A percentile compares a stretch with the other conserved stretches of the same genome.
phyloP scores from a whole-genome alignment of 1,140 invertebrate genomes.

The Vollenhovia emeryi region DNA sequence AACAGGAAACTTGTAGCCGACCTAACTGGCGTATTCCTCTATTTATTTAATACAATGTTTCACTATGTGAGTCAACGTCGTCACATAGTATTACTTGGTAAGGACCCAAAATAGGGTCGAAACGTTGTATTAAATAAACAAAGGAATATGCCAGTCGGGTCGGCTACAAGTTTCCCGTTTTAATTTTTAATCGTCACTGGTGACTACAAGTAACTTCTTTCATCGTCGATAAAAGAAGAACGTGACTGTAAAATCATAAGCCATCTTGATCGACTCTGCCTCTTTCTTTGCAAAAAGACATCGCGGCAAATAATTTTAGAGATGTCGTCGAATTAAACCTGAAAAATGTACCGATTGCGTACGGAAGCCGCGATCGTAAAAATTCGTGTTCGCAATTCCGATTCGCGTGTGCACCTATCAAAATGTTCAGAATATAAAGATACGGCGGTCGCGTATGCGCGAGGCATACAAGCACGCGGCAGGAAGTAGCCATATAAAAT shows the following conservation, averaged over 20 bases:
- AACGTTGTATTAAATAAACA: too few relatives aligned
- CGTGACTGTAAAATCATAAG: not conserved
- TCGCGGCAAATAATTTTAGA: not conserved
- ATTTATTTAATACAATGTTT: too few relatives aligned
- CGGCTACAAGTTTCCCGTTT: too few relatives aligned
- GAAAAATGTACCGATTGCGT: not conserved
- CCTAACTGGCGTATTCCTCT: too few relatives aligned
- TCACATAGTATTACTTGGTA: too few relatives aligned
- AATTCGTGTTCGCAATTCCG: constrained; percentile 17
- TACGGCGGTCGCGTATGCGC: constrained; percentile 1
- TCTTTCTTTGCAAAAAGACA: not conserved
- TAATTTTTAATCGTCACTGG: too few relatives aligned
- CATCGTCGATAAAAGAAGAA: too few relatives aligned
- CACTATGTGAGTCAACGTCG: too few relatives aligned
- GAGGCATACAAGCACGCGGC: not conserved
- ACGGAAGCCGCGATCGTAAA: constrained; percentile 8
- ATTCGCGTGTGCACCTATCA: constrained; percentile 21
- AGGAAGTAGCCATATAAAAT: constrained; percentile 65
- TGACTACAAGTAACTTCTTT: too few relatives aligned
- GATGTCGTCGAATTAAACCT: not conserved
- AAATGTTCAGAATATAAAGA: constrained; percentile 26
- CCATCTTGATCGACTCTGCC: not conserved
- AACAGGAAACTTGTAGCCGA: too few relatives aligned
- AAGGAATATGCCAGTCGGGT: too few relatives aligned
- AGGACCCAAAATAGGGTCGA: too few relatives aligned